phyloP scores from a whole-genome alignment of 1,140 invertebrate species.

The Delia radicum region DNA sequence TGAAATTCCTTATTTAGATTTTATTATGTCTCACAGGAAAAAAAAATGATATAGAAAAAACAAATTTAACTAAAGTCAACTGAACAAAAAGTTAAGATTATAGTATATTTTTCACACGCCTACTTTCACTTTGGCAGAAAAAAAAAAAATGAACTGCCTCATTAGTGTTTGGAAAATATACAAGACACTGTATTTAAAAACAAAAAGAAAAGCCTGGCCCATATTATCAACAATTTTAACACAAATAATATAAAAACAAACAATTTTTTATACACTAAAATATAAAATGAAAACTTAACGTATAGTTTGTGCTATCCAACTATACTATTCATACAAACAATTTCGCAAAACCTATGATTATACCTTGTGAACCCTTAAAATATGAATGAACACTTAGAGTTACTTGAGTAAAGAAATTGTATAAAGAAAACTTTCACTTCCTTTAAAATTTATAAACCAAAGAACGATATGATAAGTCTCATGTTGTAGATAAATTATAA shows the following conservation, averaged over 20 bases:
- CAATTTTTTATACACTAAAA: background rate
- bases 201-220: background rate
- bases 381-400: too few relatives aligned
- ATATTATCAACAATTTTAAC: background rate
- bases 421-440: too few relatives aligned
- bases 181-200: background rate
- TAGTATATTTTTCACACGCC: slow-evolving; percentile 9
- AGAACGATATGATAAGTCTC: too few relatives aligned
- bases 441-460: too few relatives aligned
- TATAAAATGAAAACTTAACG: too few relatives aligned
- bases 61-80: background rate
- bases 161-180: background rate
- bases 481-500: too few relatives aligned
- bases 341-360: too few relatives aligned
- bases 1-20: background rate
- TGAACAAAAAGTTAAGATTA: background rate
- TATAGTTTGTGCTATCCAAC: too few relatives aligned
- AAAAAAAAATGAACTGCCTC: background rate
- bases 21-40: background rate
- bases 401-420: too few relatives aligned
- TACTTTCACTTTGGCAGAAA: slow-evolving; percentile 7
- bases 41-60: background rate
- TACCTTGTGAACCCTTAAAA: too few relatives aligned
- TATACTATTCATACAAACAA: too few relatives aligned
- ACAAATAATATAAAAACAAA: background rate